A percentile compares a stretch with the other conserved stretches of the same genome.
Evolutionary conservation across 2,797 vertebrate species (phyloP).

Genomic region (Acanthopagrus latus): DNA sequence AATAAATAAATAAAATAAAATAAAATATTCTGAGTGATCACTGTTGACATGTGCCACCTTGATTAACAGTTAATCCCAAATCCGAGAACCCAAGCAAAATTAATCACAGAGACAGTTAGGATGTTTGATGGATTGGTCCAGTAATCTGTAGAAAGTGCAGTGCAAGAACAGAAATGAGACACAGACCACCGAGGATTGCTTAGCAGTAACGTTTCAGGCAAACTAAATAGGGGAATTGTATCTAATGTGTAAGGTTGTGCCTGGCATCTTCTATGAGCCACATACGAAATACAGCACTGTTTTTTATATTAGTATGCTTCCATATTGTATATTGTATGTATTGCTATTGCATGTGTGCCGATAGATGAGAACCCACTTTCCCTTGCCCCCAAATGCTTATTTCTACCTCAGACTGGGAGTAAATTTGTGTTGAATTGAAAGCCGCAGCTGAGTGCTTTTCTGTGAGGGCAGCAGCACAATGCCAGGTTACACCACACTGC

Average conservation of each 20-base stretch:
- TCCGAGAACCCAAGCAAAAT: conserved; percentile 8
- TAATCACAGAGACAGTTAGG: conserved; percentile 18
- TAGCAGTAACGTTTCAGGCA: conserved; percentile 1
- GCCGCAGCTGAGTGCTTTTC: conserved; percentile 6
- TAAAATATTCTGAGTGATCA: conserved; percentile 4
- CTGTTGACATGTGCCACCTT: conserved; percentile 32
- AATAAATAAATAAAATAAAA: too few species aligned
- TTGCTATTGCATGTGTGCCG: neutral
- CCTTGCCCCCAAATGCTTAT: neutral
- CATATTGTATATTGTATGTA: too few species aligned
- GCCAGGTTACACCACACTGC: conserved; percentile 24
- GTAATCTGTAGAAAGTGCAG: conserved; percentile 18
- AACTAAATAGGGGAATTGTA: conserved; percentile 1
- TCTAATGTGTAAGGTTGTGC: conserved; percentile 1
- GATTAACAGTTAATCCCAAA: conserved; percentile 43
- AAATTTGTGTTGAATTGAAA: conserved; percentile 20
- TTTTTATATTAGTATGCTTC: neutral
- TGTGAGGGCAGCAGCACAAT: conserved; percentile 30
- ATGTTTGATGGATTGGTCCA: conserved; percentile 48
- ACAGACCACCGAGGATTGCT: neutral
- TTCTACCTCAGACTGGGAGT: conserved; percentile 8
- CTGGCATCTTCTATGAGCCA: neutral
- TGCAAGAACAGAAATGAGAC: conserved; percentile 17
- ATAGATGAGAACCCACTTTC: neutral
- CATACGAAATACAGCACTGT: neutral